phyloP scores from a whole-genome alignment of 2,888 invertebrate genomes.

The Athalia circularis region DNA sequence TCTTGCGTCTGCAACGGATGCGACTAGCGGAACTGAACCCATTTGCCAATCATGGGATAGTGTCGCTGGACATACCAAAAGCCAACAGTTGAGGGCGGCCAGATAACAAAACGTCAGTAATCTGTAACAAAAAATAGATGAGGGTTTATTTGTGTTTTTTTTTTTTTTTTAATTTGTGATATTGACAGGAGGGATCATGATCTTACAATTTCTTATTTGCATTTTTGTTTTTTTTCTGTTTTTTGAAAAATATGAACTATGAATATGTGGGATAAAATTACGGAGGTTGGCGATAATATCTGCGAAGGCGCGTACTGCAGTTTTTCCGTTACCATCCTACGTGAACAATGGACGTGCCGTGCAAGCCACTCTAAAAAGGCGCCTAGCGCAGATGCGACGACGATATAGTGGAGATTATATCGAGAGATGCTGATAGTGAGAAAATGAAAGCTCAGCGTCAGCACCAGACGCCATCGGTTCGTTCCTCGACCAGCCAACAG shows the following conservation, averaged over 20 bases:
- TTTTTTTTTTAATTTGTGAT: not conserved
- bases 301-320: too few relatives aligned
- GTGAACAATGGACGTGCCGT: slow-evolving; percentile 63
- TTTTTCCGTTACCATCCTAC: slow-evolving; percentile 45
- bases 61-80: slow-evolving; percentile 86
- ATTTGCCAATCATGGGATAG: slow-evolving; percentile 94
- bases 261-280: too few relatives aligned
- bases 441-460: slow-evolving; percentile 64
- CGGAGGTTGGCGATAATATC: too few relatives aligned
- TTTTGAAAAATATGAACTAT: too few relatives aligned
- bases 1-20: slow-evolving; percentile 82
- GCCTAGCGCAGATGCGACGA: slow-evolving; percentile 28
- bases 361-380: slow-evolving; percentile 57
- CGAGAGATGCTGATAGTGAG: slow-evolving; percentile 65
- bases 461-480: slow-evolving; percentile 55
- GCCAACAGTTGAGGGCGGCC: slow-evolving; percentile 89
- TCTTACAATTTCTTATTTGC: not conserved
- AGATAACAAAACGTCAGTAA: slow-evolving; percentile 88
- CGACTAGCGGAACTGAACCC: slow-evolving; percentile 88
- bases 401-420: slow-evolving; percentile 61
- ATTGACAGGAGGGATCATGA: slow-evolving; percentile 14
- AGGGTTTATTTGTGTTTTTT: too few relatives aligned
- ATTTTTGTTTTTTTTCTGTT: too few relatives aligned
- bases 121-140: slow-evolving; percentile 75
- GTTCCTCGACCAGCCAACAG: too few relatives aligned